Conservation (phyloP, 1,140 invertebrate genomes). For the Parapsyche elsis region DNA sequence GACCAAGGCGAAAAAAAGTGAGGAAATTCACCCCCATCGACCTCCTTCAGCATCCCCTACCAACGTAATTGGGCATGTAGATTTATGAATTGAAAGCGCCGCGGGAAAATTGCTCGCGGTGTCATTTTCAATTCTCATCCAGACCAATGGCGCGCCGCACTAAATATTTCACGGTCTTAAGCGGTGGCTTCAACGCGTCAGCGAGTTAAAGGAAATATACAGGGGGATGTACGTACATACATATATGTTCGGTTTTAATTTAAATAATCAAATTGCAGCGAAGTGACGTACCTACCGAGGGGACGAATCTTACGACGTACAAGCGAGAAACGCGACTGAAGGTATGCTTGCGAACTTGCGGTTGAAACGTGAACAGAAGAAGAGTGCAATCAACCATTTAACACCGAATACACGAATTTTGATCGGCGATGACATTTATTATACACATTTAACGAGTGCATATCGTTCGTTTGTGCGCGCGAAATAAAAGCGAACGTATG, state of each 20-base stretch:
- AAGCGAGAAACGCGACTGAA: no score
- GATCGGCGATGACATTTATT: no score
- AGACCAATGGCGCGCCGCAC: no score
- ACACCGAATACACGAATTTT: no score
- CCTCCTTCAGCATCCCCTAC: background rate
- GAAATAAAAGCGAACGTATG: background rate
- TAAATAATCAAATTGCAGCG: no score
- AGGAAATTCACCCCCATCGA: conserved; percentile 14
- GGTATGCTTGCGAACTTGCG: no score
- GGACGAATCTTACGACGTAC: no score
- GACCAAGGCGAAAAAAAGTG: conserved; percentile 10
- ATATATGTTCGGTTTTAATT: no score
- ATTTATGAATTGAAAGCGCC: conserved; percentile 53
- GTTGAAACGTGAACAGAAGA: no score
- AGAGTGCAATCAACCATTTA: no score
- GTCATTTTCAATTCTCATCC: conserved; percentile 50
- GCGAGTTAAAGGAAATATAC: conserved; percentile 7
- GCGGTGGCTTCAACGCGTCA: background rate
- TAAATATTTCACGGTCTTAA: no score
- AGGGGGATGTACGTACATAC: conserved; percentile 12
- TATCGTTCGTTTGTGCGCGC: background rate
- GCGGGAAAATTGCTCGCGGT: conserved; percentile 37
- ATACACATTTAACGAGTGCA: background rate
- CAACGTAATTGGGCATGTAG: conserved; percentile 42
- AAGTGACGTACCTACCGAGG: no score